Base-by-base conservation (phyloP, 2,797 vertebrate species). In the Molossus alvarezi region DNA sequence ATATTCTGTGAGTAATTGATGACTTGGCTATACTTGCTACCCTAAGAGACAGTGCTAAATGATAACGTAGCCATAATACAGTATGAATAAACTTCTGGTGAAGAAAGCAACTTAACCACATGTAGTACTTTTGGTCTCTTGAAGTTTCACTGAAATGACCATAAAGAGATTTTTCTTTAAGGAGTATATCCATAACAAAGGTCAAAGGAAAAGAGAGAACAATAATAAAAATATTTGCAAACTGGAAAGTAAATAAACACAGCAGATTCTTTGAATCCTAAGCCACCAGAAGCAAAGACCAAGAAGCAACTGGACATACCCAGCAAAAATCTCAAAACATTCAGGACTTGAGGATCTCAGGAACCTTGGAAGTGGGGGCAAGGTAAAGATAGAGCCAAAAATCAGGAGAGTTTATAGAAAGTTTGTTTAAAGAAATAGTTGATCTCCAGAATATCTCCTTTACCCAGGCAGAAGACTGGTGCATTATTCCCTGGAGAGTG, bases 81-180 rank as follows among this genome's bases (percentile, higher is more conserved):
- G 64, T 71, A 5, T 77, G 29, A 64, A 7, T 48, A 84, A 41
- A n/a, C n/a, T 81, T 81, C 60, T 29, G 13, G 9, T 76, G 48
- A 90, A 87, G 60, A 53, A 27, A 65, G 8, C 45, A 76, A 37
- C 27, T 82, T 86, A 86, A 69, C 45, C 45, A 81, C 14, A 64
- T 18, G 3, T 45, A 76, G 55, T 55, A 81, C 5, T 62, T 86
- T 92, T 90, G 53, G 21, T n/a, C 25, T 13, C 11, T 92, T 82
- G 48, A 95, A 92, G 76, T 23, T 23, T 51, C 41, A 81, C 21
- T 48, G 80, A 80, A 92, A 81, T 81, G 72, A 77, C 58, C 88
- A 23, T 83, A 58, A 77, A 91, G 79, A 77, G 33, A 69, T 23
- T 88, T 72, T 88, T 82, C 67, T 69, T 67, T n/a, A 92, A 92